Evolutionary conservation across 2,797 vertebrate species (phyloP), one percentile per base, ranked within the genome.

Genomic region (Scyliorhinus canicula): DNA sequence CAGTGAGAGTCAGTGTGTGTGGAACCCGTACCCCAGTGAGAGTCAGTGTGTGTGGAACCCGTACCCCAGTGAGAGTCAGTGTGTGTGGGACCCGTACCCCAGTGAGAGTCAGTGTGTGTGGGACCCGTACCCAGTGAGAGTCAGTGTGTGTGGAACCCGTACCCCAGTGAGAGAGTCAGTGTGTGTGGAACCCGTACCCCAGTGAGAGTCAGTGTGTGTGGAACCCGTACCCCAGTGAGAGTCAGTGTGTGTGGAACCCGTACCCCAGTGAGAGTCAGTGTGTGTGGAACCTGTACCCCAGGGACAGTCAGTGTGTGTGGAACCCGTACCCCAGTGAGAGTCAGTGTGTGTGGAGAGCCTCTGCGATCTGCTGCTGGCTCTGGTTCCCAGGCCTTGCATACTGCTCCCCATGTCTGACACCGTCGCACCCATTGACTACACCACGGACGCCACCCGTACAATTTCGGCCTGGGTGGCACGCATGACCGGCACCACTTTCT

Each of bases 51-150:
- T 35, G 0, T 95, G 99, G n/a, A n/a, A 99, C 97, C 99, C 97
- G 8, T 98, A 99, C 86, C 98, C 98, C 77, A 99, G 77, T n/a
- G 84, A 28, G 26, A 52, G 84, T 86, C 24, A 28, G 26, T 35
- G 84, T 55, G 50, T 55, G 84, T 85, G 47, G 1, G 1, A 28
- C 24, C 28, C 28, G 21, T 12, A 60, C 57, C 57, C 57, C 57
- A 60, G 44, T 50, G 79, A 24, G 44, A 24, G 82, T n/a, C n/a
- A n/a, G n/a, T n/a, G n/a, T n/a, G n/a, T 5, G 7, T 35, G 0
- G 93, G 99, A 99, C 97, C 99, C 97, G 8, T 98, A 99, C 86
- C 98, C 98, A n/a, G n/a, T 86, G 84, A 28, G 26, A 52, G 84
- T 86, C 24, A 28, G 26, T 35, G 84, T 55, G 50, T 55, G 84